Evolutionary conservation across 2,797 vertebrate genomes (phyloP).

Genomic region (Karalla daura): DNA sequence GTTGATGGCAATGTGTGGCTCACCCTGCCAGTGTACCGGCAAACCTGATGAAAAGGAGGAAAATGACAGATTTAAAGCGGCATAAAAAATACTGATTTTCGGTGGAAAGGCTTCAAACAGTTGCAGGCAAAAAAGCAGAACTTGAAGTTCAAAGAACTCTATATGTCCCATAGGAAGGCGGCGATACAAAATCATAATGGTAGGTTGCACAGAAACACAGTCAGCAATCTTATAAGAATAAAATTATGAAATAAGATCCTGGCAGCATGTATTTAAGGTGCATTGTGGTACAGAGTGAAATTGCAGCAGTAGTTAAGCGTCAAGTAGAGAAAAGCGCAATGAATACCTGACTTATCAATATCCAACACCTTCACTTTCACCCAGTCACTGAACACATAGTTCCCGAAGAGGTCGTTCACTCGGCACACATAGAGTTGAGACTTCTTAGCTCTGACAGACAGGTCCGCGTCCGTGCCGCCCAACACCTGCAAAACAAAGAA

Average conservation of each 20-base stretch:
- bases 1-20: slow-evolving; percentile 82
- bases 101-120: background rate
- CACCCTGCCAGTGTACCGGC: slow-evolving; percentile 84
- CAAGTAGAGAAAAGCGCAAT: background rate
- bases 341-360: slow-evolving; percentile 76
- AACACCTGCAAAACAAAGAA: slow-evolving; percentile 63
- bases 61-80: slow-evolving; percentile 6
- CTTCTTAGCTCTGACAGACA: slow-evolving; percentile 78
- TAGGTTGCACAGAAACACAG: no score
- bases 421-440: slow-evolving; percentile 85
- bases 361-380: slow-evolving; percentile 87
- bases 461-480: slow-evolving; percentile 79
- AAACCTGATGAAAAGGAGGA: slow-evolving; percentile 63
- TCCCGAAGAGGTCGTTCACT: slow-evolving; percentile 82
- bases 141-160: no score
- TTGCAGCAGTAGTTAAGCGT: no score
- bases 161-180: no score
- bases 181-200: no score
- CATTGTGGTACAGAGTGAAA: no score
- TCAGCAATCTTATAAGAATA: no score
- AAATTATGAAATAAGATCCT: no score
- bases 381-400: slow-evolving; percentile 85
- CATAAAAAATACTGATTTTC: background rate
- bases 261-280: no score
- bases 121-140: background rate